A percentile compares a stretch with the other conserved stretches of the same genome.
Evolutionary conservation across 2,113 vertebrate genomes (phyloP).

Genomic region (Rhabdomys dilectus): DNA sequence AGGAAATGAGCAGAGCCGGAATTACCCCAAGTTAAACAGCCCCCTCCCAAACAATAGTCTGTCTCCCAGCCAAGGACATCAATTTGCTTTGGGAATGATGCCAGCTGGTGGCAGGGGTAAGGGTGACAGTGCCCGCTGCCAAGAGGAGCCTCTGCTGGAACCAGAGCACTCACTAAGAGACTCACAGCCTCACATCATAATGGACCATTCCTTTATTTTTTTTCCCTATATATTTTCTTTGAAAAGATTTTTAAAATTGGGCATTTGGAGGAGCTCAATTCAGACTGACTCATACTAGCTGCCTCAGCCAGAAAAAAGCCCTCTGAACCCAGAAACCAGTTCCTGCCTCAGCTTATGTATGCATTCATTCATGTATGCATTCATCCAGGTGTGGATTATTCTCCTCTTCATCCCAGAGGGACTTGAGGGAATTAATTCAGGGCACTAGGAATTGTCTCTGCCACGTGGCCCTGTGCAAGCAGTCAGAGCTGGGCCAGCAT

Average conservation of each 20-base stretch:
- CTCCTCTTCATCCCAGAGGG: conserved; percentile 18
- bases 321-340: neutral
- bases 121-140: neutral
- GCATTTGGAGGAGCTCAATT: neutral
- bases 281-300: neutral
- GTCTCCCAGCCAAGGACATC: neutral
- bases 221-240: neutral
- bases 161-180: neutral
- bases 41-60: neutral
- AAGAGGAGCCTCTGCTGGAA: neutral
- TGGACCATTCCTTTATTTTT: neutral
- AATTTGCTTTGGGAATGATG: neutral
- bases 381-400: no score
- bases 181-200: neutral
- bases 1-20: neutral
- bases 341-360: neutral
- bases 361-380: neutral
- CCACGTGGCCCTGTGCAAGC: fast-evolving
- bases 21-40: neutral
- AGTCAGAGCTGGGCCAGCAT: neutral
- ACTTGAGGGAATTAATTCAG: conserved; percentile 32
- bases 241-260: neutral
- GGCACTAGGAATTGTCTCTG: neutral
- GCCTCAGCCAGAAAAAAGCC: neutral
- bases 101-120: neutral